Percentiles rank a stretch among this genome's conserved stretches.
These are phyloP conservation scores for Tineola bisselliella DNA, from an alignment of 2,888 invertebrate species.

Conservation along the genomic window DNA sequence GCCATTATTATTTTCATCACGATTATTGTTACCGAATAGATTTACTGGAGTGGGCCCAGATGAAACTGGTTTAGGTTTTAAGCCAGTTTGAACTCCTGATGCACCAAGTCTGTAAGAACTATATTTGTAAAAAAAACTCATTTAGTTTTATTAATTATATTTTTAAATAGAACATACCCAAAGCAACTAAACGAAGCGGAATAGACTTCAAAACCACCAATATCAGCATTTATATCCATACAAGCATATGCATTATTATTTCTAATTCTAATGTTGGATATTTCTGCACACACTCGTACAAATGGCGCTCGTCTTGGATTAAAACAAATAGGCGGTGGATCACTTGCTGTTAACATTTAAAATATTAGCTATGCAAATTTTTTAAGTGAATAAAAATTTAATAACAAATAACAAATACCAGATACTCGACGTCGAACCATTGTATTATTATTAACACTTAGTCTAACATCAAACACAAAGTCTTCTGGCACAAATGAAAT, in stretches of 20 bases:
- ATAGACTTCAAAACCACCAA: constrained; percentile 67
- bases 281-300: constrained; percentile 76
- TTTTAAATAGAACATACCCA: constrained; percentile 32
- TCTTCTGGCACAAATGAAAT: constrained; percentile 83
- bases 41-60: constrained; percentile 48
- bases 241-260: constrained; percentile 84
- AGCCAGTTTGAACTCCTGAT: constrained; percentile 52
- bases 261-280: constrained; percentile 82
- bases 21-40: constrained; percentile 39
- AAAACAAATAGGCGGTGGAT: constrained; percentile 77
- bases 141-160: background rate
- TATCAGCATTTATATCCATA: constrained; percentile 76
- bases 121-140: background rate
- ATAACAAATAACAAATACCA: constrained; percentile 54
- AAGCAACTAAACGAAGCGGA: constrained; percentile 65
- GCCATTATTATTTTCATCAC: constrained; percentile 26
- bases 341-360: constrained; percentile 74
- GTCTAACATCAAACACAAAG: constrained; percentile 78
- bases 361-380: no score
- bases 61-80: constrained; percentile 52
- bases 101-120: constrained; percentile 43
- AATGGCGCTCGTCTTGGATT: constrained; percentile 76
- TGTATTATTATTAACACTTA: constrained; percentile 77
- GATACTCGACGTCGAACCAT: constrained; percentile 78
- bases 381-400: background rate